Evolutionary conservation across 2,113 vertebrate genomes (phyloP), one percentile per base, ranked within the genome.

Genomic region (Hirundichthys speculiger): DNA sequence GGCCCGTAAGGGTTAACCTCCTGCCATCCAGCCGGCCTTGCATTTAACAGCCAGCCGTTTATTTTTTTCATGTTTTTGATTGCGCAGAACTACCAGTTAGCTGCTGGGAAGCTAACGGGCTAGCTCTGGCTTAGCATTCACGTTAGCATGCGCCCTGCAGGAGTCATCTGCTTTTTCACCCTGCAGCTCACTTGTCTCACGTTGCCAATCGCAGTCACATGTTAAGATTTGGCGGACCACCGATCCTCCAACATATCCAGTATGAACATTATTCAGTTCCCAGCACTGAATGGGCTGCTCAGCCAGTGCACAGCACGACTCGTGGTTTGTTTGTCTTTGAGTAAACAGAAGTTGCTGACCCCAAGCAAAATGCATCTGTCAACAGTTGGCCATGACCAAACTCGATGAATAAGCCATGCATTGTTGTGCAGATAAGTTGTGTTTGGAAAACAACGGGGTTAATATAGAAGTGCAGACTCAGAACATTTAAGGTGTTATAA

Each of bases 291-390:
- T n/a, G n/a, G n/a, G 0, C 27, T 60, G 61, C 22, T 56, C 41
- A 61, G 62, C 54, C 57, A 63, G 0, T 65, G 60, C 60, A 65
- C n/a, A 68, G 50, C 64, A 53, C 11, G 58, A 71, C 58, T 69
- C 41, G 52, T 66, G 20, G 62, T 39, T 66, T 21, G 59, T 53
- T 73, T 47, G 52, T 52, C 13, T 68, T 50, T 59, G 54, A 55
- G 80, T 82, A 84, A 84, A 87, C 80, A 86, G n/a, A 86, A 87
- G 79, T 84, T 80, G 69, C 71, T 78, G 80, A 83, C 73, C 73
- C 34, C 18, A 7, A 63, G n/a, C 40, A 47, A 70, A 59, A 78
- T 22, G 25, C 34, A 48, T 15, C 20, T 1, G 4, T 67, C 43
- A 59, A 60, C 61, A 41, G 51, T 48, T 6, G 27, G 30, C 53